phyloP scores from a whole-genome alignment of 1,140 invertebrate genomes.

The Ylistrum balloti region DNA sequence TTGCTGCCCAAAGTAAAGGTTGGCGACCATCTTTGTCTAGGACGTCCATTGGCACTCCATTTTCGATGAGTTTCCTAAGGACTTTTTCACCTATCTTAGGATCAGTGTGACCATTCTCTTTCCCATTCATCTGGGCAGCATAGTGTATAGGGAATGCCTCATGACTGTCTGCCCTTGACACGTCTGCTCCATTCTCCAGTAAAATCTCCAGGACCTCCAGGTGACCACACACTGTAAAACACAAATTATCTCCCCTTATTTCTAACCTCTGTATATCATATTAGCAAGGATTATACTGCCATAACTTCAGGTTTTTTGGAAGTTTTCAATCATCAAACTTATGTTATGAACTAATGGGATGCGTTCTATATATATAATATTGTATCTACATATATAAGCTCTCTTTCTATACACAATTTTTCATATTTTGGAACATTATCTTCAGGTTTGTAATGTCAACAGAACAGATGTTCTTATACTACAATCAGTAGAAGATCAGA shows the following conservation, averaged over 20 bases:
- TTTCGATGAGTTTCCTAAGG: slow-evolving; percentile 91
- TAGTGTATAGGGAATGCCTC: slow-evolving; percentile 98
- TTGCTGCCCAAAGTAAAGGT: slow-evolving; percentile 97
- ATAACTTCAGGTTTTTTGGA: too few relatives aligned
- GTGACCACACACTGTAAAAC: slow-evolving; percentile 87
- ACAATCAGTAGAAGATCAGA: too few relatives aligned
- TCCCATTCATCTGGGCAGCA: slow-evolving; percentile 95
- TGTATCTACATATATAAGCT: too few relatives aligned
- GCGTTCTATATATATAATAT: too few relatives aligned
- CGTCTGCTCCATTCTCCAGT: slow-evolving; percentile 90
- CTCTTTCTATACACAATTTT: too few relatives aligned
- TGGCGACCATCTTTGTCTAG: slow-evolving; percentile 95
- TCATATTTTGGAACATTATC: too few relatives aligned
- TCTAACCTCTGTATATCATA: not conserved
- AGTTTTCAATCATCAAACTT: too few relatives aligned
- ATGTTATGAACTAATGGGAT: too few relatives aligned
- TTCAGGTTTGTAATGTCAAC: too few relatives aligned
- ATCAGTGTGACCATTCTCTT: slow-evolving; percentile 63
- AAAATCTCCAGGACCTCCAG: slow-evolving; percentile 88
- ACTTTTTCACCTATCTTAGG: slow-evolving; percentile 86
- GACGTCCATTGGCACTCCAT: slow-evolving; percentile 91
- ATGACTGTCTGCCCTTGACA: slow-evolving; percentile 94
- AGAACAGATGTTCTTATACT: too few relatives aligned
- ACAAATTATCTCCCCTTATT: slow-evolving; percentile 49
- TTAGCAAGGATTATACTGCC: too few relatives aligned